These are phyloP conservation scores for Falcunculus frontatus DNA, from an alignment of 2,113 vertebrate species.

Conservation along the genomic window DNA sequence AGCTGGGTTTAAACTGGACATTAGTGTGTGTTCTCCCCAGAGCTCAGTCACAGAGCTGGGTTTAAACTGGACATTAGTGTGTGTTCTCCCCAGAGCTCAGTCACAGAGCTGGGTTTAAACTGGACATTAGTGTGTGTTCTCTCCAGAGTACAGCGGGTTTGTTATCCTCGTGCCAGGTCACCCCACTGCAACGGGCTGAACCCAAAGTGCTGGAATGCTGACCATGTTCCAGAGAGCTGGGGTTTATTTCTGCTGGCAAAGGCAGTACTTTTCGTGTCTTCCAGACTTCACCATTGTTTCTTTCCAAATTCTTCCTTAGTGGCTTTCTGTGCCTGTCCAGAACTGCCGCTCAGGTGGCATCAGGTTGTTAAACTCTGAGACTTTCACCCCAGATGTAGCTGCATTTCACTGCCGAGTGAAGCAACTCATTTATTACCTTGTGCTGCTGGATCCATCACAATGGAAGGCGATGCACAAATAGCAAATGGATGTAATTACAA, in stretches of 20 bases:
- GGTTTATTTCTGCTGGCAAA: not conserved
- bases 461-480: not conserved
- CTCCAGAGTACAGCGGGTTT: accelerated
- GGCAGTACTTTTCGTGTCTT: not conserved
- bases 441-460: accelerated
- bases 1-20: not conserved
- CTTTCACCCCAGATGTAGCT: not conserved
- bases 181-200: not conserved
- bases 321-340: not conserved
- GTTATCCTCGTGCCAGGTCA: not conserved
- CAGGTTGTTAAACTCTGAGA: not conserved
- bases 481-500: not conserved
- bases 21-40: accelerated
- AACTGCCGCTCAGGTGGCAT: not conserved
- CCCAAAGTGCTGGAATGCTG: not conserved
- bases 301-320: not conserved
- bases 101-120: no score
- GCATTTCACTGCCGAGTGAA: accelerated
- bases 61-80: not conserved
- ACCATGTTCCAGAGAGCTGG: not conserved
- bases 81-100: not conserved
- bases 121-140: not conserved
- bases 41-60: not conserved
- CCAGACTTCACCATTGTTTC: not conserved
- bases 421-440: not conserved